A percentile compares a stretch with the other conserved stretches of the same genome.
Evolutionary conservation across 2,888 invertebrate genomes (phyloP).

Genomic region (Drosophila hamatofila): DNA sequence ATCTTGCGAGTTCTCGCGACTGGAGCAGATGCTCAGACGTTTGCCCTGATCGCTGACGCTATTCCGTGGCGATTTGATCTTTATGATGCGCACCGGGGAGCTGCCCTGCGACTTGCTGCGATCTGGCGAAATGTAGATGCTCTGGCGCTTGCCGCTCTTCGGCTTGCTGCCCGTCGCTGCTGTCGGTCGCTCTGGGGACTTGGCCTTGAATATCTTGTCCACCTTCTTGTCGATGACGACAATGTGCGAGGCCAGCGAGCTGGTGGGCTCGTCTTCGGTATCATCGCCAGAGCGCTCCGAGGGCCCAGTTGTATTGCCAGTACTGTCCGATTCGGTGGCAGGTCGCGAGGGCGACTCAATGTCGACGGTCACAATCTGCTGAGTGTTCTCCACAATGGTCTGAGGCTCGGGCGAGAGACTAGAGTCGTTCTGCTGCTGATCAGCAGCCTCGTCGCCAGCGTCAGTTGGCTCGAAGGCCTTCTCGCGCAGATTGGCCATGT

Average conservation of each 20-base stretch:
- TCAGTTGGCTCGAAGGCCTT: slow-evolving; percentile 83
- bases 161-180: slow-evolving; percentile 58
- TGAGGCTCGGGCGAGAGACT: slow-evolving; percentile 85
- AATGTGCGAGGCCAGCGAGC: slow-evolving; percentile 64
- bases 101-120: slow-evolving; percentile 84
- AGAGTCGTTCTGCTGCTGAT: slow-evolving; percentile 84
- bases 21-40: slow-evolving; percentile 81
- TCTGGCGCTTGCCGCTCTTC: slow-evolving; percentile 85
- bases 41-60: slow-evolving; percentile 86
- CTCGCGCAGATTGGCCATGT: slow-evolving; percentile 85
- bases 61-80: slow-evolving; percentile 86
- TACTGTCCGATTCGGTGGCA: slow-evolving; percentile 82
- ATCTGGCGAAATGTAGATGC: slow-evolving; percentile 87
- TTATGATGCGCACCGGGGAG: slow-evolving; percentile 85
- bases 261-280: slow-evolving; percentile 77
- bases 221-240: slow-evolving; percentile 85
- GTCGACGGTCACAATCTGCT: slow-evolving; percentile 81
- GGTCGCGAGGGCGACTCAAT: slow-evolving; percentile 83
- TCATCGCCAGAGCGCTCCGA: slow-evolving; percentile 84
- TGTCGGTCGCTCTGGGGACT: slow-evolving; percentile 68
- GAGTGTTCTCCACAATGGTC: slow-evolving; percentile 84
- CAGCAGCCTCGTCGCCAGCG: slow-evolving; percentile 66
- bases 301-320: slow-evolving; percentile 82
- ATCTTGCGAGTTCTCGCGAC: slow-evolving; percentile 84
- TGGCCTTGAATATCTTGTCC: slow-evolving; percentile 85